Evolutionary conservation across 2,113 vertebrate species (phyloP).

Genomic region (Platysternon megacephalum): DNA sequence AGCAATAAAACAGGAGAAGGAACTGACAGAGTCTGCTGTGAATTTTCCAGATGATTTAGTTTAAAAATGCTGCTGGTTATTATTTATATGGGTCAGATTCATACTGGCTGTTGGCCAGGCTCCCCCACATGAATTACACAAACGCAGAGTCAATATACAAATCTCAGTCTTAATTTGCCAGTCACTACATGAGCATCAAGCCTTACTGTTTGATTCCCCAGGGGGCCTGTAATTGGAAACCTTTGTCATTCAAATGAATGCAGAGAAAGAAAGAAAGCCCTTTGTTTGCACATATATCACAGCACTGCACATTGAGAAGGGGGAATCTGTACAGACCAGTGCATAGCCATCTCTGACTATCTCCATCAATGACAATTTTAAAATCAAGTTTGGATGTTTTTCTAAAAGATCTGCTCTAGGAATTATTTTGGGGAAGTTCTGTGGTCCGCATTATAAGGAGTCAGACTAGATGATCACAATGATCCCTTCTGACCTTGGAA

Average conservation of each 20-base stretch:
- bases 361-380: no score
- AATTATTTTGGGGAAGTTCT: neutral
- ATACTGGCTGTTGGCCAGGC: slow-evolving; percentile 36
- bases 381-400: no score
- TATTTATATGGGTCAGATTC: slow-evolving; percentile 60
- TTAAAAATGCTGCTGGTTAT: slow-evolving; percentile 62
- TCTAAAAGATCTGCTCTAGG: neutral
- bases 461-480: no score
- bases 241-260: slow-evolving; percentile 57
- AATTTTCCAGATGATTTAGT: slow-evolving; percentile 74
- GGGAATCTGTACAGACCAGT: neutral
- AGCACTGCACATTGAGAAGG: neutral
- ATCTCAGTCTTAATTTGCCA: slow-evolving; percentile 46
- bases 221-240: slow-evolving; percentile 59
- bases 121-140: slow-evolving; percentile 25
- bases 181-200: slow-evolving; percentile 35
- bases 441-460: neutral
- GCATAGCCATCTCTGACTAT: neutral
- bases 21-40: slow-evolving; percentile 26
- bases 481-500: no score
- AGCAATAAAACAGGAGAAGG: slow-evolving; percentile 60
- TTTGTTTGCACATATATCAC: neutral
- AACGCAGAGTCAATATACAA: slow-evolving; percentile 47
- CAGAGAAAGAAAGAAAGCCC: neutral
- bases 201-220: slow-evolving; percentile 27